Conservation (phyloP, 2,888 invertebrate genomes). For the Ptilodon capucinus region DNA sequence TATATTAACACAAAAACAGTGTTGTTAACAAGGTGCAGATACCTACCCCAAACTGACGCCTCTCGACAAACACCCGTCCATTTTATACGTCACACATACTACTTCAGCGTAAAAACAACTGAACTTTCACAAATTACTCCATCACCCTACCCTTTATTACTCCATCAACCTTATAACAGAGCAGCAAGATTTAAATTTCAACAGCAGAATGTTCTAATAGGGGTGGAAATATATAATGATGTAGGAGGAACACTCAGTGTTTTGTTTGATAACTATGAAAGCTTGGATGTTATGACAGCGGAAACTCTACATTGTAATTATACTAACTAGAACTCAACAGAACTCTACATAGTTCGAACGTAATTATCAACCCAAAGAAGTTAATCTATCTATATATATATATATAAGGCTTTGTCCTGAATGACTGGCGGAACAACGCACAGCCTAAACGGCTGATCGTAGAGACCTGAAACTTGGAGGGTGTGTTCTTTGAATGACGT, state of each 20-base stretch:
- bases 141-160: background rate
- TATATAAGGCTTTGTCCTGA: no score
- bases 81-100: slow-evolving; percentile 41
- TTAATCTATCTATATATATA: no score
- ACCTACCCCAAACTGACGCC: slow-evolving; percentile 8
- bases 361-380: no score
- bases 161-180: background rate
- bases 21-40: slow-evolving; percentile 17
- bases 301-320: background rate
- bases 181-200: slow-evolving; percentile 2
- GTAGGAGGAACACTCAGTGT: slow-evolving; percentile 50
- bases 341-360: no score
- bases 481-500: no score
- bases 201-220: slow-evolving; percentile 25
- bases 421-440: no score
- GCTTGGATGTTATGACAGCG: slow-evolving; percentile 3
- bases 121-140: slow-evolving; percentile 45
- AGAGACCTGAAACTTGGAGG: no score
- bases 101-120: slow-evolving; percentile 55
- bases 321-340: no score
- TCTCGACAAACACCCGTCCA: slow-evolving; percentile 17
- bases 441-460: no score
- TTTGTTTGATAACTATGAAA: slow-evolving; percentile 37
- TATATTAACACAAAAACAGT: slow-evolving; percentile 6
- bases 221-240: slow-evolving; percentile 57